Percentiles rank a stretch among this genome's conserved stretches.
phyloP scores from a whole-genome alignment of 2,888 invertebrate species.

The Sicus ferrugineus region DNA sequence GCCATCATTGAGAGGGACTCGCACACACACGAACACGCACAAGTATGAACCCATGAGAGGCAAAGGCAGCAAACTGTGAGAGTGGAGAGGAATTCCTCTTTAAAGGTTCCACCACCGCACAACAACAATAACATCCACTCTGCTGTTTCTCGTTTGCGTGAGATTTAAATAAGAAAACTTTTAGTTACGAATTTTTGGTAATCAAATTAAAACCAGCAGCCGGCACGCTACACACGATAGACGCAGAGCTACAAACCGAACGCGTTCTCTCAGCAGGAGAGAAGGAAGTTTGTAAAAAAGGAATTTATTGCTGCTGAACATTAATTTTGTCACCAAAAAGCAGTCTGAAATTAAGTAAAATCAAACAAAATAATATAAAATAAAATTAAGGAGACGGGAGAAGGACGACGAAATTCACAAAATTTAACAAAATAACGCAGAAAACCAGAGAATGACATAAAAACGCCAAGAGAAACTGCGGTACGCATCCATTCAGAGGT shows the following conservation, averaged over 20 bases:
- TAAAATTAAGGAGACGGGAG: neutral
- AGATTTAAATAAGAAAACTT: neutral
- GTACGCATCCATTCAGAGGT: slow-evolving; percentile 25
- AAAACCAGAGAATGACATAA: neutral
- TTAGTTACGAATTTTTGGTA: slow-evolving; percentile 3
- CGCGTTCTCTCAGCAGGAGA: slow-evolving; percentile 29
- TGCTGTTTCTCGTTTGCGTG: no score
- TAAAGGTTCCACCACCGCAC: neutral
- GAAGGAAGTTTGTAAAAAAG: slow-evolving; percentile 1
- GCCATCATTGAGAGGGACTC: slow-evolving; percentile 14
- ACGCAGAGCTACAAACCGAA: neutral
- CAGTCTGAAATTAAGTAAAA: slow-evolving; percentile 9
- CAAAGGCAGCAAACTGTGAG: no score
- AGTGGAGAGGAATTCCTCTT: no score
- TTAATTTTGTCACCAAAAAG: slow-evolving; percentile 27
- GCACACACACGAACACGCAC: neutral
- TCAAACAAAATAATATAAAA: neutral
- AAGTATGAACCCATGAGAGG: neutral
- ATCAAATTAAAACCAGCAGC: slow-evolving; percentile 10
- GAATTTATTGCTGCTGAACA: slow-evolving; percentile 15
- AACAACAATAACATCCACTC: no score
- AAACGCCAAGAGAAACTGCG: neutral
- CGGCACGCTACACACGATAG: no score
- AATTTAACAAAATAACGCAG: neutral
- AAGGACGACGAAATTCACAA: slow-evolving; percentile 13